Evolutionary conservation across 2,888 invertebrate genomes (phyloP), one percentile per base, ranked within the genome.

Genomic region (Drosophila recens): DNA sequence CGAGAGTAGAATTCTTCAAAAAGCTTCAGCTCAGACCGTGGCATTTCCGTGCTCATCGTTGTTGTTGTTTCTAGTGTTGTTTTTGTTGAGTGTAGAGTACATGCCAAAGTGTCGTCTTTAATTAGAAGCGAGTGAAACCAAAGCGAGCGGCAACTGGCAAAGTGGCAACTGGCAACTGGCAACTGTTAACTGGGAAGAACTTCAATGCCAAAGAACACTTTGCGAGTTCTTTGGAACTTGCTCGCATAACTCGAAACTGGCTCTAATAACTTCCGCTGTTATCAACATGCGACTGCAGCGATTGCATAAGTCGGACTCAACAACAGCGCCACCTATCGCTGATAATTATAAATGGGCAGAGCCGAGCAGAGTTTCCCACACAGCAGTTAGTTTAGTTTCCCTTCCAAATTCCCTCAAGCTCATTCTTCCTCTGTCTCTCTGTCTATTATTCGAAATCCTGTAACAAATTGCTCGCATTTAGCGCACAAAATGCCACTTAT

Each of bases 21-120:
- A 57, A 23, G 45, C 45, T 45, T 57, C 36, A 75, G 72, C 42
- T 72, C 38, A 49, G 38, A 38, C 49, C 70, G 42, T 48, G 53
- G 84, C 85, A 89, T 89, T 84, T 89, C 83, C 89, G 87, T 89
- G 84, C 72, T 30, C 30, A 30, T 30, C 8, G 30, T 30, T 30
- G 8, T 30, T 30, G 30, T 30, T 27, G 27, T 27, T n/a, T n/a
- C n/a, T n/a, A n/a, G n/a, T 17, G 17, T 1, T 27, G 27, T 27
- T 30, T 8, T 30, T 57, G 48, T 46, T 9, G 40, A 46, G 15
- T 42, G 46, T 49, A 4, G 20, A 71, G 78, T 80, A 83, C 87
- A 84, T 84, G 87, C 87, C 89, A 84, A 85, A 89, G 84, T 89
- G 84, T 87, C 86, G 84, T 86, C 90, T 89, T 89, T 87, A 85